Evolutionary conservation across 2,888 invertebrate species (phyloP).

Genomic region (Ellobium chinense): DNA sequence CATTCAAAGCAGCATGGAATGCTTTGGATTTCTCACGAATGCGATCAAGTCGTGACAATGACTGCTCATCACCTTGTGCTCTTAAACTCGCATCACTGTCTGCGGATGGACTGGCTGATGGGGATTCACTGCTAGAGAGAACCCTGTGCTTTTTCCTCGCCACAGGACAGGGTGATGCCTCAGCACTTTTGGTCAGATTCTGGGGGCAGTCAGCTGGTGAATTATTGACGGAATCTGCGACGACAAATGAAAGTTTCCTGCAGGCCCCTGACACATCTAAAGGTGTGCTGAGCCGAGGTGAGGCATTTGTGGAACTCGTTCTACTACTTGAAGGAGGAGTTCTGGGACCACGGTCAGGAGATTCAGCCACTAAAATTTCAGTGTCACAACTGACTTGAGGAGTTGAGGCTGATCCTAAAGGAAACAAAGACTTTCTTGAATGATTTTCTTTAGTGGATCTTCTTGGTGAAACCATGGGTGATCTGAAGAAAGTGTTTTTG

Average conservation of each 20-base stretch:
- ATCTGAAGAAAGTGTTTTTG: background rate
- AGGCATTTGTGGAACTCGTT: background rate
- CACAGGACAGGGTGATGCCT: background rate
- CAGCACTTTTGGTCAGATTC: background rate
- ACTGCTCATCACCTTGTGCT: background rate
- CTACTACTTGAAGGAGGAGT: background rate
- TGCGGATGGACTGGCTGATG: background rate
- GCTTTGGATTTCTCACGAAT: background rate
- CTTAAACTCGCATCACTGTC: too few species aligned
- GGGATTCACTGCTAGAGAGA: background rate
- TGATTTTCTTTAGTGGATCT: background rate
- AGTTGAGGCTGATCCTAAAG: background rate
- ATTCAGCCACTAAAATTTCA: background rate
- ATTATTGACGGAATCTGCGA: background rate
- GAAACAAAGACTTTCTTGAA: background rate
- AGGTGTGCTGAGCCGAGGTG: background rate
- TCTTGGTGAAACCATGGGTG: background rate
- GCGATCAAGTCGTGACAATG: background rate
- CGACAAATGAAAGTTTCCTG: slow-evolving; percentile 30
- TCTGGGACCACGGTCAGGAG: background rate
- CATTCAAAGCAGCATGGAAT: background rate
- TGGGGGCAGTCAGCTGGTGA: background rate
- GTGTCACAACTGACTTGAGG: background rate
- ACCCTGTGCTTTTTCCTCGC: background rate
- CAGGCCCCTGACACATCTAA: background rate